Conservation (phyloP, 2,797 vertebrate species). For the Poecilia wingei region DNA sequence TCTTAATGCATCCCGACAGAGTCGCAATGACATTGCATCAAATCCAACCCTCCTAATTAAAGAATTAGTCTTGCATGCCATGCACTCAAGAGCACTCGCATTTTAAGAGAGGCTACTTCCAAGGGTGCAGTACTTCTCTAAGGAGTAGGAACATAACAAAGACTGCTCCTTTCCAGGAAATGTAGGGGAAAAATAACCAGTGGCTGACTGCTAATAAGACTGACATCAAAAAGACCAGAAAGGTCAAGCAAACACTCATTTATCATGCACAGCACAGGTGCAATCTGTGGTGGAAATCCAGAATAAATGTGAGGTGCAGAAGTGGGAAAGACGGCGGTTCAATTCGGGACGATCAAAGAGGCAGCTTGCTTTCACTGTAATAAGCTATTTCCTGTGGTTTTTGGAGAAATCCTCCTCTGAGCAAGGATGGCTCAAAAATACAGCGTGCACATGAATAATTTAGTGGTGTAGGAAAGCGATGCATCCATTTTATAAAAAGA, state of each 20-base stretch:
- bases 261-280: conserved; percentile 40
- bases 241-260: neutral
- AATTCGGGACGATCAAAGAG: conserved; percentile 66
- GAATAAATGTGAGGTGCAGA: conserved; percentile 41
- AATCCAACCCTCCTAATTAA: conserved; percentile 17
- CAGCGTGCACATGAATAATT: conserved; percentile 63
- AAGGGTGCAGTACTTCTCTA: neutral
- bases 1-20: conserved; percentile 9
- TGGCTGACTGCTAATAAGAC: conserved; percentile 31
- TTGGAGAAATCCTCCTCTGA: conserved; percentile 46
- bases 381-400: conserved; percentile 65
- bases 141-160: conserved; percentile 4
- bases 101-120: neutral
- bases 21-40: neutral
- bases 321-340: conserved; percentile 45
- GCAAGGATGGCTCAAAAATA: conserved; percentile 54
- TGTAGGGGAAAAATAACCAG: neutral
- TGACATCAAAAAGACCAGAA: conserved; percentile 32
- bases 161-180: neutral
- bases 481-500: conserved; percentile 45
- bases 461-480: conserved; percentile 45
- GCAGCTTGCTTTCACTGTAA: conserved; percentile 53
- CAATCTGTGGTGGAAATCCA: conserved; percentile 41
- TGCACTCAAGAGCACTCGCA: neutral
- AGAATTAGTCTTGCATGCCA: neutral